Evolutionary conservation across 64 coral and sea anemone genomes (phyloP), one percentile per base, ranked within the genome.

Genomic region (Catalaphyllia jardinei): DNA sequence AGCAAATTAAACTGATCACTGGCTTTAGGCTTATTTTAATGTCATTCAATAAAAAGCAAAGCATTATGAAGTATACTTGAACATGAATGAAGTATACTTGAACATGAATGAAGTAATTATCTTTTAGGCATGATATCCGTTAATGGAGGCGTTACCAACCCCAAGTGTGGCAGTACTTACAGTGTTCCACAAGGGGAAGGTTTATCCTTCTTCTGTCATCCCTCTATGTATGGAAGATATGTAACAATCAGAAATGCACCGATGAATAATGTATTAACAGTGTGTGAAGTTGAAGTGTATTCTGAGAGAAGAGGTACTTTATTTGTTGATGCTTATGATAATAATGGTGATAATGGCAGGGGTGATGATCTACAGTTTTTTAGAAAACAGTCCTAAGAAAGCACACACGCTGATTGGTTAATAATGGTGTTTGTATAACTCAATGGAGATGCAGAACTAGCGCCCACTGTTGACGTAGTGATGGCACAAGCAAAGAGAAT

Each of bases 231-330:
- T 11, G 79, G 79, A 38, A 60, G 60, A 24, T 82, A 82, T 60
- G 79, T 82, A 3, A 82, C 79, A 0, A 64, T 82, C 12, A 63
- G 28, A 81, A 60, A 5, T 0, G 42, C 4, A 19, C 33, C 4
- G 8, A 22, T 3, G 0, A 1, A 2, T 0, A 14, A 0, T 1
- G 4, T 0, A 11, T 33, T 82, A 1, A 63, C 30, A 22, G 30
- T 82, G 8, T 82, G 79, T 42, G 79, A 82, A 82, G 79, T 82
- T 65, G 79, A 82, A 67, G 79, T 82, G 15, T 82, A 82, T 82
- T 82, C 79, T 65, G 79, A 29, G n/a, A 33, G 60, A 64, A 82
- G 79, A 82, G 79, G 79, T 82, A 60, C 16, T 8, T 25, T 27
- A 69, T 69, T 27, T 69, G 4, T 11, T 69, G 24, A 25, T n/a